Conservation (phyloP, 2,113 vertebrate species). For the Opisthocomus hoazin region DNA sequence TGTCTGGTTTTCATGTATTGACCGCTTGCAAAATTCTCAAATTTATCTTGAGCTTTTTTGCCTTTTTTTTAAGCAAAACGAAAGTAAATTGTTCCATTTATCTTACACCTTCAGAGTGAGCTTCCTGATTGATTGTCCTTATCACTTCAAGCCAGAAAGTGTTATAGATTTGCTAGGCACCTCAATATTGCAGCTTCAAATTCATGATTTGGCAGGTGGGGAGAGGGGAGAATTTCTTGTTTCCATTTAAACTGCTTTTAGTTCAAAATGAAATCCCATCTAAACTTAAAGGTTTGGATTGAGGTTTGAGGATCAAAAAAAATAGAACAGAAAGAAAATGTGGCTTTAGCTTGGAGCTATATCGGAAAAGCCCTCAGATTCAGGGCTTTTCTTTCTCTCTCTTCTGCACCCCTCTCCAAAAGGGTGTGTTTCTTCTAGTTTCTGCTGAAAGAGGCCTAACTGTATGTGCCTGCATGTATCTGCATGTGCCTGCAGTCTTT, state of each 20-base stretch:
- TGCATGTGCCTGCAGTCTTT: not conserved
- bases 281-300: conserved; percentile 38
- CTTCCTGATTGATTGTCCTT: conserved; percentile 74
- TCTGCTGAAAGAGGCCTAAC: not conserved
- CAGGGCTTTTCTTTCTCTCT: not conserved
- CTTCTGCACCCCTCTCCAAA: not conserved
- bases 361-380: conserved; percentile 11
- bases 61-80: not conserved
- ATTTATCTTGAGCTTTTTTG: not conserved
- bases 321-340: not conserved
- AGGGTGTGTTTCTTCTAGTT: not conserved
- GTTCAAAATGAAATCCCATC: conserved; percentile 51
- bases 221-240: not conserved
- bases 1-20: not conserved
- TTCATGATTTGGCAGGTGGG: not conserved
- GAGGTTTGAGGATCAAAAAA: conserved; percentile 52
- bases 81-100: conserved; percentile 64
- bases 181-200: conserved; percentile 56
- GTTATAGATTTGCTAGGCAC: conserved; percentile 60
- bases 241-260: conserved; percentile 49
- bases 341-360: conserved; percentile 31
- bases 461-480: not conserved
- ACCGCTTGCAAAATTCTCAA: not conserved
- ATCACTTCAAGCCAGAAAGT: conserved; percentile 78
- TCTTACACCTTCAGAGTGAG: conserved; percentile 68